Percentiles rank a stretch among this genome's conserved stretches.
phyloP scores from a whole-genome alignment of 2,113 vertebrate genomes.

The Xiphias gladius region DNA sequence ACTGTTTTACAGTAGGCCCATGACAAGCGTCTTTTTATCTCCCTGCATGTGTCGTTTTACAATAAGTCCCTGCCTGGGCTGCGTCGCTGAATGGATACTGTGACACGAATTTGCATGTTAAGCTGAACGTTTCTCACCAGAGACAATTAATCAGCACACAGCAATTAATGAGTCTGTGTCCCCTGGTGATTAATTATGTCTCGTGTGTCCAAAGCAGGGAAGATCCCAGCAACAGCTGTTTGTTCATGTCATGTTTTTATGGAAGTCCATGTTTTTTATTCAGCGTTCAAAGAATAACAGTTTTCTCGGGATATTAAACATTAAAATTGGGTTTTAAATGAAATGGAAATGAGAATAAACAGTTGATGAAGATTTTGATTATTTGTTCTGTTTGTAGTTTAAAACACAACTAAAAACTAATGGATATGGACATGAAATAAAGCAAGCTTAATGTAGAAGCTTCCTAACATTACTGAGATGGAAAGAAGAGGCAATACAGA shows the following conservation, averaged over 20 bases:
- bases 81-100: conserved; percentile 60
- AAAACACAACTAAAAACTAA: conserved; percentile 6
- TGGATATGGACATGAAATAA: conserved; percentile 16
- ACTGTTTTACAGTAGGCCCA: conserved; percentile 62
- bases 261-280: conserved; percentile 35
- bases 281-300: conserved; percentile 1
- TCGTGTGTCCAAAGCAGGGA: conserved; percentile 68
- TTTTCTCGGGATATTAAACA: conserved; percentile 30
- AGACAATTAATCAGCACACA: conserved; percentile 78
- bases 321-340: conserved; percentile 20
- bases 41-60: conserved; percentile 68
- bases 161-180: conserved; percentile 78
- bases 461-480: conserved; percentile 24
- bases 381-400: conserved; percentile 24
- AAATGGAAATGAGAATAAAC: conserved; percentile 4
- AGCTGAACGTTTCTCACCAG: conserved; percentile 69
- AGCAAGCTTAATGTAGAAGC: conserved; percentile 23
- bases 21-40: conserved; percentile 71
- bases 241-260: conserved; percentile 65
- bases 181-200: conserved; percentile 79
- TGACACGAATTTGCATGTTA: conserved; percentile 82
- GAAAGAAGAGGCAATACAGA: conserved; percentile 34
- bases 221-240: conserved; percentile 75
- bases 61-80: conserved; percentile 63
- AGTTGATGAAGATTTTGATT: conserved; percentile 15